Evolutionary conservation across 2,888 invertebrate species (phyloP).

Genomic region (Pristionchus fissidentatus): DNA sequence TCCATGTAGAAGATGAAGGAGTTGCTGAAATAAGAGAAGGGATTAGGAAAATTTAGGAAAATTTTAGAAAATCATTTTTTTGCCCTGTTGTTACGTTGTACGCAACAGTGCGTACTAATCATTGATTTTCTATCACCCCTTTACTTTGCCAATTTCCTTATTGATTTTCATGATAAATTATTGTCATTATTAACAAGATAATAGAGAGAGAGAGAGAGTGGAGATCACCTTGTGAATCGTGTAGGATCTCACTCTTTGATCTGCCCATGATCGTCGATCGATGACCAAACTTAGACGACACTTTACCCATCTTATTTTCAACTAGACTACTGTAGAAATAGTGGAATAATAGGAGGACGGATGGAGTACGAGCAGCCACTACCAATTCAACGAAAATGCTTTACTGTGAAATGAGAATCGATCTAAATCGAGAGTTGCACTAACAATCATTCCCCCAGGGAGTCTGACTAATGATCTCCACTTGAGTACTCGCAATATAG

Average conservation of each 20-base stretch:
- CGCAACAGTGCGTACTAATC: too few relatives aligned
- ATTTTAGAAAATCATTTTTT: too few relatives aligned
- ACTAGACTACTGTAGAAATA: too few relatives aligned
- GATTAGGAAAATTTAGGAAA: background rate
- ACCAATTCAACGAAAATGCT: background rate
- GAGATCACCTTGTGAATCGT: background rate
- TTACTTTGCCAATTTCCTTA: too few relatives aligned
- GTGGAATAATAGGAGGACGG: background rate
- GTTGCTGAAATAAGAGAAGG: background rate
- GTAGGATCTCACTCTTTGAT: background rate
- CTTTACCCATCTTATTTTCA: constrained; percentile 21
- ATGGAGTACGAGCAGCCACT: background rate
- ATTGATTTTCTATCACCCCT: too few relatives aligned
- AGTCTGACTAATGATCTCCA: constrained; percentile 6
- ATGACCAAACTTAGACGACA: background rate
- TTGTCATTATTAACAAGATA: background rate
- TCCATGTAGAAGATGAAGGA: constrained; percentile 12
- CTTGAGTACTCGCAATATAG: constrained; percentile 2
- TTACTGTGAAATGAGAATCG: background rate
- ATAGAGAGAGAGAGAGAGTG: background rate
- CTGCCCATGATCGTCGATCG: background rate
- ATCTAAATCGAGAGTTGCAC: background rate
- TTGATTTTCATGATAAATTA: too few relatives aligned
- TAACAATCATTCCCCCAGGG: constrained; percentile 22
- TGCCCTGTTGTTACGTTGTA: too few relatives aligned